A percentile compares a stretch with the other conserved stretches of the same genome.
These are phyloP conservation scores for Caprella mutica DNA, from an alignment of 2,888 invertebrate genomes.

Conservation along the genomic window DNA sequence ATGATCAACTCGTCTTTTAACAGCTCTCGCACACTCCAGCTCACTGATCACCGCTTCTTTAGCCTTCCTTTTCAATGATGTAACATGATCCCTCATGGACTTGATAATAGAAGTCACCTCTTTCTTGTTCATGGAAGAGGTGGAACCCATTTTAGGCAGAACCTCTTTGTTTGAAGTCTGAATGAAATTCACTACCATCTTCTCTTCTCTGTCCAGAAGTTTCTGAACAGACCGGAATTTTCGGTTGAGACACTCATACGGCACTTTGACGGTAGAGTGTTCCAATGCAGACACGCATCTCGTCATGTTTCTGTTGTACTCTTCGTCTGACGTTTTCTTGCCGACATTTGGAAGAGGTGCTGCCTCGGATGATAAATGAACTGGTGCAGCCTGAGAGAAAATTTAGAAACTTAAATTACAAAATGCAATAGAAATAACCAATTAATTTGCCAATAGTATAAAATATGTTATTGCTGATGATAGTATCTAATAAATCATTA, in stretches of 20 bases:
- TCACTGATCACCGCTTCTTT: slow-evolving; percentile 77
- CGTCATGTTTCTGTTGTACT: neutral
- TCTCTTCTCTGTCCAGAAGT: slow-evolving; percentile 80
- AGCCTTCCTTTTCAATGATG: slow-evolving; percentile 46
- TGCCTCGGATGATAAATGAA: no score
- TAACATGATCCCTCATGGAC: neutral
- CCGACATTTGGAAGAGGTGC: no score
- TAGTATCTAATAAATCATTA: no score
- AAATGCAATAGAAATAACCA: no score
- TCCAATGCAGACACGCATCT: slow-evolving; percentile 52
- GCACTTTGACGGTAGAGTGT: slow-evolving; percentile 92
- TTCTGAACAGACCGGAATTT: slow-evolving; percentile 92
- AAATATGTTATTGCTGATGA: no score
- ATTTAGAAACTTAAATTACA: no score
- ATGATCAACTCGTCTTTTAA: slow-evolving; percentile 85
- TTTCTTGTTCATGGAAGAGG: neutral
- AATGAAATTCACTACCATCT: no score
- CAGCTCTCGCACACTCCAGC: slow-evolving; percentile 73
- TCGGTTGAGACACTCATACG: slow-evolving; percentile 95
- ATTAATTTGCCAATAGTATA: no score
- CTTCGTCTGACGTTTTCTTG: no score
- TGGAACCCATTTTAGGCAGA: no score
- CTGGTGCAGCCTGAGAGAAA: no score
- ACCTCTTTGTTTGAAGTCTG: no score
- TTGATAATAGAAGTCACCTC: neutral